Base-by-base conservation (phyloP, 2,888 invertebrate species). In the Hypomecis atomaria region DNA sequence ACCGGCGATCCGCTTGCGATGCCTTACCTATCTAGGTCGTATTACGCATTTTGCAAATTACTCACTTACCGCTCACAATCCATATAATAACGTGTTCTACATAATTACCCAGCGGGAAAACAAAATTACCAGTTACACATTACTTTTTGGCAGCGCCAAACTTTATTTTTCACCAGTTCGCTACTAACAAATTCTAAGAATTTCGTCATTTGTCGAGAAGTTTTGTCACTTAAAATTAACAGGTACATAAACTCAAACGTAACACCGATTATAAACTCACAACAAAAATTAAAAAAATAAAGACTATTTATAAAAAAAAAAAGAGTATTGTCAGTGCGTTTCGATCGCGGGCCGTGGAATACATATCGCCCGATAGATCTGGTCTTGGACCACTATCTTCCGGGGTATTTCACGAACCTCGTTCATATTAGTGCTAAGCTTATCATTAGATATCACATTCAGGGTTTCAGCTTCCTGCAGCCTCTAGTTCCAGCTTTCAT, bases 401-500 rank as follows among this genome's bases (percentile, higher is more conserved):
- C 72, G 78, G 73, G 67, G 74, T 76, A 74, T 78, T 82, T 77
- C 86, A 83, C 82, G 85, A 74, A 81, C 81, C 82, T 70, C 85
- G 81, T 72, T 82, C 86, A 82, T 75, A 73, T 80, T 79, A 83
- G 90, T 90, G 90, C 90, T 92, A 90, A 84, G 82, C 90, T 92
- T 90, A 90, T 83, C 84, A 83, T 88, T 89, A 89, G 82, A 90
- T 93, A 93, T 93, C 93, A 93, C 93, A 93, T 90, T 93, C 89
- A 80, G 84, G 84, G 83, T 78, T 78, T 83, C 90, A 86, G 86
- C 93, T 92, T 84, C 93, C 92, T 93, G 89, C 93, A 92, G 86
- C 91, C 89, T 86, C 77, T 92, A 93, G 82, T 92, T 52, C 52
- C 52, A 93, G 90, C 92, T 87, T 81, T 82, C 92, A 92, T 93